These are phyloP conservation scores for Callinectes sapidus DNA, from an alignment of 2,888 invertebrate genomes.

Conservation along the genomic window DNA sequence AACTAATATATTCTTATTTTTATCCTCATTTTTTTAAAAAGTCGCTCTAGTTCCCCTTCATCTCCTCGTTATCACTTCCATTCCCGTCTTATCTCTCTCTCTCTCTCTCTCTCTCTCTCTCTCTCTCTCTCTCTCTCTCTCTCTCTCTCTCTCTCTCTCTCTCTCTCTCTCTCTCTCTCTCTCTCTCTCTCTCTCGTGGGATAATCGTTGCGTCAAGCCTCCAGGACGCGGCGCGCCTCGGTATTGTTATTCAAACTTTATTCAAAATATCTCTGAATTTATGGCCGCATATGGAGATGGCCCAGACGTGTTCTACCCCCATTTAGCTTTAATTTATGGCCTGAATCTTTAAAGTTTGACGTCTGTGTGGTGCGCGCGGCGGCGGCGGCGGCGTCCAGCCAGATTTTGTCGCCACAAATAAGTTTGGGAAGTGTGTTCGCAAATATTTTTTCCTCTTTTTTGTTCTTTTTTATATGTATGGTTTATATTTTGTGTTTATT, in stretches of 20 bases:
- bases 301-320: slow-evolving; percentile 66
- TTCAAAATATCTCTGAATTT: slow-evolving; percentile 71
- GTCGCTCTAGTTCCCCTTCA: neutral
- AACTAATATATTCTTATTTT: neutral
- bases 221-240: slow-evolving; percentile 44
- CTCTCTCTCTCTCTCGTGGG: slow-evolving; percentile 36
- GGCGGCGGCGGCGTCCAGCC: neutral
- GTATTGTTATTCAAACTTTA: slow-evolving; percentile 72
- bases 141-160: neutral
- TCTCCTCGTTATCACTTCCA: slow-evolving; percentile 15
- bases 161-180: neutral
- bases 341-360: slow-evolving; percentile 65
- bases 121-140: neutral
- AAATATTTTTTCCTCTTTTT: neutral
- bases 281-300: slow-evolving; percentile 69
- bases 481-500: neutral
- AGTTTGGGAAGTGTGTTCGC: neutral
- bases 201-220: slow-evolving; percentile 42
- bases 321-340: slow-evolving; percentile 63
- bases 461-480: neutral
- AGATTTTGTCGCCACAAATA: neutral
- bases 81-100: neutral
- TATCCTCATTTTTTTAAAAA: neutral
- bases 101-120: neutral
- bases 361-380: slow-evolving; percentile 41